Percentiles rank a stretch among this genome's conserved stretches.
These are phyloP conservation scores for Orgyia antiqua DNA, from an alignment of 2,888 invertebrate genomes.

Conservation along the genomic window DNA sequence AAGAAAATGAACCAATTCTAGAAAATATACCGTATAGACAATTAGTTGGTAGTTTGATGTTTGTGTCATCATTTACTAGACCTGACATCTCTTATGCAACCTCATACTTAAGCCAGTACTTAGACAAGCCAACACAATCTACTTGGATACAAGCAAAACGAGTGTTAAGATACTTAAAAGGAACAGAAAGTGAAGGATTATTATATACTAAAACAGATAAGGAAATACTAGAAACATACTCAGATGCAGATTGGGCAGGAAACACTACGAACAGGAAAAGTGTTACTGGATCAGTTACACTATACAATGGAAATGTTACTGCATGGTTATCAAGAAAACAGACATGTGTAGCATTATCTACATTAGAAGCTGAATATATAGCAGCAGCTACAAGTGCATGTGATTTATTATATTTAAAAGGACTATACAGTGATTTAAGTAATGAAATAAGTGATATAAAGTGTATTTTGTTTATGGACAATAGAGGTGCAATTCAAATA, in stretches of 20 bases:
- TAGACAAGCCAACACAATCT: not conserved
- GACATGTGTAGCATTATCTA: not conserved
- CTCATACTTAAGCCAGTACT: not conserved
- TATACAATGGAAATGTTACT: not conserved
- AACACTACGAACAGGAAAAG: not conserved
- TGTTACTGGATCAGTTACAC: not conserved
- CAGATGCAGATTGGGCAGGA: conserved; percentile 4
- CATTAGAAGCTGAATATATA: not conserved
- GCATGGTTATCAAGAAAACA: not conserved
- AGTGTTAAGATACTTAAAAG: conserved; percentile 1
- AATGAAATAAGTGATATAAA: no score
- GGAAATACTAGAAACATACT: not conserved
- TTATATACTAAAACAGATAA: not conserved
- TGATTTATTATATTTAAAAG: not conserved
- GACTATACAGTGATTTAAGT: no score
- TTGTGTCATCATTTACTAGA: not conserved
- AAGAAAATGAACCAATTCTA: not conserved
- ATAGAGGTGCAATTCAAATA: not conserved
- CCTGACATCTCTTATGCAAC: conserved; percentile 2
- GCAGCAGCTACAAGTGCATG: not conserved
- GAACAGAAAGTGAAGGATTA: conserved; percentile 1
- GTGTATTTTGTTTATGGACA: not conserved
- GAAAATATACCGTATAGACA: conserved; percentile 1
- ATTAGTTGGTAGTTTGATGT: conserved; percentile 1
- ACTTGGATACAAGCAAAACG: conserved; percentile 1